Percentiles rank a stretch among this genome's conserved stretches.
Evolutionary conservation across 1,140 invertebrate genomes (phyloP).

Genomic region (Zaprionus gabonicus): DNA sequence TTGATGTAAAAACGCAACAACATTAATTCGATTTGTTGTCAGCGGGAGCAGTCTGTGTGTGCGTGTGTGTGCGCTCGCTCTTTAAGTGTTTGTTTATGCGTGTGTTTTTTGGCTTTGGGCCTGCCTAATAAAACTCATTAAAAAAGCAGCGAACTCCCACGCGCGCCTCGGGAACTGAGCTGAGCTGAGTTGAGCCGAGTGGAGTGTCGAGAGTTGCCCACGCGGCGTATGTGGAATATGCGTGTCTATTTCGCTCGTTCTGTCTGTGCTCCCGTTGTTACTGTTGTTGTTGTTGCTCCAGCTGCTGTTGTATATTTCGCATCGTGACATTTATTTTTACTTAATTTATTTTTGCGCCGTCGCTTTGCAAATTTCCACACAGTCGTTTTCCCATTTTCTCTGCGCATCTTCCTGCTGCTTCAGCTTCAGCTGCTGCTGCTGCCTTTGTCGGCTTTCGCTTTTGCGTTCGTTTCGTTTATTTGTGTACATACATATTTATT

Average conservation of each 20-base stretch:
- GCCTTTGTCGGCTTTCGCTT: constrained; percentile 62
- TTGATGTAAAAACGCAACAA: constrained; percentile 46
- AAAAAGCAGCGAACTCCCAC: constrained; percentile 58
- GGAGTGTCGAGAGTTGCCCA: constrained; percentile 26
- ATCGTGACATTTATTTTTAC: constrained; percentile 80
- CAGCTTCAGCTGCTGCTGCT: not conserved
- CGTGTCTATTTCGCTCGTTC: not conserved
- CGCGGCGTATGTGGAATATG: constrained; percentile 47
- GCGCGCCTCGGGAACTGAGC: constrained; percentile 5
- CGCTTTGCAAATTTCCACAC: constrained; percentile 64
- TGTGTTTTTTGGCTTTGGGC: constrained; percentile 40
- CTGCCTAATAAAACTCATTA: constrained; percentile 80
- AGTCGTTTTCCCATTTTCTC: constrained; percentile 56
- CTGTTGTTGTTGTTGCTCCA: constrained; percentile 10
- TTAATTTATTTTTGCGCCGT: constrained; percentile 83
- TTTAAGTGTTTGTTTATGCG: constrained; percentile 82
- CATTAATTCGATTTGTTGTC: constrained; percentile 69
- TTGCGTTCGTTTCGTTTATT: constrained; percentile 69
- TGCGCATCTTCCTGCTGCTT: constrained; percentile 40
- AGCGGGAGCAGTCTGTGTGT: constrained; percentile 1
- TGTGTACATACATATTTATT: constrained; percentile 65
- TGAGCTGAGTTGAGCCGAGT: not conserved
- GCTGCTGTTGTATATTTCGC: constrained; percentile 39
- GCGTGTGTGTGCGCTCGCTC: constrained; percentile 53
- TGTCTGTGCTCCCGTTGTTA: too few species aligned